These are phyloP conservation scores for Musca domestica DNA, from an alignment of 1,140 invertebrate genomes.

Conservation along the genomic window DNA sequence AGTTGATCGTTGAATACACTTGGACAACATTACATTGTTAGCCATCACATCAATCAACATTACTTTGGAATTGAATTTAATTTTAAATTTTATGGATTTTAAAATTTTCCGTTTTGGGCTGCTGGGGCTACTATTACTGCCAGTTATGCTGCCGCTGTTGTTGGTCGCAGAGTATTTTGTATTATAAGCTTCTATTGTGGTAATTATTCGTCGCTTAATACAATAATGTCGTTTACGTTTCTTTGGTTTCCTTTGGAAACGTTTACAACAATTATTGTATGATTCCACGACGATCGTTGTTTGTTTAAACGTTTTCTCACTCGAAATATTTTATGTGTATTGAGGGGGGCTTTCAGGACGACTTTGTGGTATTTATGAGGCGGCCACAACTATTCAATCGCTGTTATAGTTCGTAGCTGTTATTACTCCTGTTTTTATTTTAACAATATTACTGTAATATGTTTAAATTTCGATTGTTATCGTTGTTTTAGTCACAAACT, in stretches of 20 bases:
- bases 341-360: not conserved
- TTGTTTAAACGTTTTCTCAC: conserved; percentile 17
- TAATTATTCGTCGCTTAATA: not conserved
- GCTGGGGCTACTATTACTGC: not conserved
- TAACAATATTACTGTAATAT: not conserved
- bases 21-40: conserved; percentile 53
- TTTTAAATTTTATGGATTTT: conserved; percentile 6
- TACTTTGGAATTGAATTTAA: conserved; percentile 30
- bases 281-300: conserved; percentile 24
- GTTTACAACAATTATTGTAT: conserved; percentile 17
- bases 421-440: not conserved
- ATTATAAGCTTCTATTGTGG: not conserved
- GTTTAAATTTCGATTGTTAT: conserved; percentile 12
- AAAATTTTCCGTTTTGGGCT: no score
- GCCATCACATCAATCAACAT: conserved; percentile 51
- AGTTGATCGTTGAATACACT: conserved; percentile 33
- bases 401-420: not conserved
- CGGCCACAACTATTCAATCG: no score
- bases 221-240: conserved; percentile 24
- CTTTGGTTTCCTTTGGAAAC: conserved; percentile 24
- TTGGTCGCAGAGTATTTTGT: not conserved
- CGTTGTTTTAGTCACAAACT: conserved; percentile 23
- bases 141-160: no score
- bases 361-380: not conserved
- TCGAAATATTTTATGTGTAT: not conserved